Conservation (phyloP, 2,888 invertebrate genomes). For the Eurytoma adleriae region DNA sequence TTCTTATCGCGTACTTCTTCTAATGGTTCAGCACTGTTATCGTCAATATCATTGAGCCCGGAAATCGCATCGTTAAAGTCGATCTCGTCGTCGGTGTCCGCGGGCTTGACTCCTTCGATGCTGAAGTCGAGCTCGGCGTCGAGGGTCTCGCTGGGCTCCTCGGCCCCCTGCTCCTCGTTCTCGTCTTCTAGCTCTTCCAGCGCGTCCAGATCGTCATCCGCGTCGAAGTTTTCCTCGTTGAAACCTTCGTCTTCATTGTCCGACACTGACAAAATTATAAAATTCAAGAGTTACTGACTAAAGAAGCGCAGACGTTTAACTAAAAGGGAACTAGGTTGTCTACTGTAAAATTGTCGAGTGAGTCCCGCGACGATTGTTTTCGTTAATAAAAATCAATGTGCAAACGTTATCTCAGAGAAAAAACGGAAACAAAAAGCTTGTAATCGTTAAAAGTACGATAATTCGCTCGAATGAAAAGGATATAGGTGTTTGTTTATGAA, state of each 20-base stretch:
- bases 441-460: too few relatives aligned
- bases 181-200: slow-evolving; percentile 63
- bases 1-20: slow-evolving; percentile 69
- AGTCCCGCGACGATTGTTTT: too few relatives aligned
- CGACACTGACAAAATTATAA: too few relatives aligned
- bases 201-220: slow-evolving; percentile 45
- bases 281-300: too few relatives aligned
- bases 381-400: too few relatives aligned
- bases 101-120: slow-evolving; percentile 52
- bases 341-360: too few relatives aligned
- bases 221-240: slow-evolving; percentile 59
- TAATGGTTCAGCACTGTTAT: slow-evolving; percentile 70
- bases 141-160: slow-evolving; percentile 64
- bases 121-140: slow-evolving; percentile 59
- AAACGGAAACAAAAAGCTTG: too few relatives aligned
- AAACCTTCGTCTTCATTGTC: slow-evolving; percentile 67
- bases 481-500: too few relatives aligned
- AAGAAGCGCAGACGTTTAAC: too few relatives aligned
- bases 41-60: slow-evolving; percentile 67
- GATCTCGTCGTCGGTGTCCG: slow-evolving; percentile 58
- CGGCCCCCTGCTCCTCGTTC: slow-evolving; percentile 67
- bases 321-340: too few relatives aligned
- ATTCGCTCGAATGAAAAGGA: too few relatives aligned
- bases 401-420: too few relatives aligned
- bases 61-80: slow-evolving; percentile 64